Evolutionary conservation across 2,113 vertebrate genomes (phyloP).

Genomic region (Thamnophis sirtalis): DNA sequence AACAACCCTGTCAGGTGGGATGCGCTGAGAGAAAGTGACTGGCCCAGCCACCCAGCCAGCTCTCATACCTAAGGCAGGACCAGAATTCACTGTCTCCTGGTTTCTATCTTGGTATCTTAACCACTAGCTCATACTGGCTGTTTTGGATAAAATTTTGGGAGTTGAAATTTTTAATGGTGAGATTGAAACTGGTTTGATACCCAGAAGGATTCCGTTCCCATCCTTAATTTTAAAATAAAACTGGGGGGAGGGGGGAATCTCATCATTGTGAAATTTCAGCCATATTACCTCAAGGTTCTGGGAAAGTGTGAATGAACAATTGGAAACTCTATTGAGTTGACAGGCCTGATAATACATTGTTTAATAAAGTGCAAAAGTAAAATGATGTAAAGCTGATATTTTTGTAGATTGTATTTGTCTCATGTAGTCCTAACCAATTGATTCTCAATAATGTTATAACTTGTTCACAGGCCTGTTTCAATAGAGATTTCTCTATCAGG

Average conservation of each 20-base stretch:
- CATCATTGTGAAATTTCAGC: background rate
- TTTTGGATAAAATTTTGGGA: background rate
- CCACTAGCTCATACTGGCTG: background rate
- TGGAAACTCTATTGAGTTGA: background rate
- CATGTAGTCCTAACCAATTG: background rate
- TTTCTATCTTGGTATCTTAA: background rate
- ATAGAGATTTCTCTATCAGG: background rate
- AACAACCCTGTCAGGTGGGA: background rate
- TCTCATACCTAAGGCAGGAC: background rate
- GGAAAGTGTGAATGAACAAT: background rate
- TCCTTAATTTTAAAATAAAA: background rate
- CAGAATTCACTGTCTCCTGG: background rate
- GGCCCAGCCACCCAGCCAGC: background rate
- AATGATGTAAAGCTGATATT: background rate
- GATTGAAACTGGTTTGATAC: background rate
- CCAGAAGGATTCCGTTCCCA: background rate
- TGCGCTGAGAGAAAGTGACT: background rate
- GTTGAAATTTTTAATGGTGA: background rate
- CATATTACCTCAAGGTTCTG: background rate
- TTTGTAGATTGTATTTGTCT: background rate
- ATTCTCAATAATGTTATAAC: background rate
- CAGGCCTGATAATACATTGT: background rate
- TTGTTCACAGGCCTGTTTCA: background rate
- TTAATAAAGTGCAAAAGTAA: conserved; percentile 6
- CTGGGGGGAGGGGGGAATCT: background rate